phyloP scores from a whole-genome alignment of 2,888 invertebrate species.

The Caradrina kadenii region DNA sequence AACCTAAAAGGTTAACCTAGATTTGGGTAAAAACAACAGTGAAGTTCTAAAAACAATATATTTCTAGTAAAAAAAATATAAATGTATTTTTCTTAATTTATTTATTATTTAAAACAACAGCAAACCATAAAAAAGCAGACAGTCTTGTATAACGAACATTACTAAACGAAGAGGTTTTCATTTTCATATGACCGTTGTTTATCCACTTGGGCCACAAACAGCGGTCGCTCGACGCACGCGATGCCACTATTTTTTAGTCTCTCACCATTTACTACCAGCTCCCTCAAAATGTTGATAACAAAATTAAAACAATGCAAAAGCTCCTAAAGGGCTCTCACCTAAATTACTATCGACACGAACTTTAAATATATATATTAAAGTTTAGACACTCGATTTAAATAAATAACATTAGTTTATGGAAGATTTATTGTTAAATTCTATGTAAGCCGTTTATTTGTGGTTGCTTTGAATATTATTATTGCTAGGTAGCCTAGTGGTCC shows the following conservation, averaged over 20 bases:
- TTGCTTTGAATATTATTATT: no score
- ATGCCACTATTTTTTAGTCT: slow-evolving; percentile 80
- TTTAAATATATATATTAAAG: slow-evolving; percentile 54
- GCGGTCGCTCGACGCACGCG: slow-evolving; percentile 73
- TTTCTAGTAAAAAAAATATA: no score
- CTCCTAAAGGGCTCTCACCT: slow-evolving; percentile 54
- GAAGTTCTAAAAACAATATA: no score
- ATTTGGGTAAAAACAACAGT: no score
- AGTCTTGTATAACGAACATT: no score
- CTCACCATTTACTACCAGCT: slow-evolving; percentile 70
- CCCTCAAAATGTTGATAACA: slow-evolving; percentile 78
- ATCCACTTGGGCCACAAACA: slow-evolving; percentile 58
- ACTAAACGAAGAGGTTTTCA: background rate
- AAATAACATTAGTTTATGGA: slow-evolving; percentile 31
- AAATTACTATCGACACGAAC: slow-evolving; percentile 66
- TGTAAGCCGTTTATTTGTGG: slow-evolving; percentile 15
- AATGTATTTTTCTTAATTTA: no score
- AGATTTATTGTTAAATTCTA: slow-evolving; percentile 34
- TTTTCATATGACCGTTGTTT: background rate
- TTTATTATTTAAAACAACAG: no score
- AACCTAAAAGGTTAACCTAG: no score
- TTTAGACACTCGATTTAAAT: slow-evolving; percentile 43
- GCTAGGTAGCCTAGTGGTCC: no score
- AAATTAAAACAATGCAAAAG: slow-evolving; percentile 71
- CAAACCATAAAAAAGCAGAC: background rate